Evolutionary conservation across 2,888 invertebrate genomes (phyloP).

Genomic region (Pammene fasciana): DNA sequence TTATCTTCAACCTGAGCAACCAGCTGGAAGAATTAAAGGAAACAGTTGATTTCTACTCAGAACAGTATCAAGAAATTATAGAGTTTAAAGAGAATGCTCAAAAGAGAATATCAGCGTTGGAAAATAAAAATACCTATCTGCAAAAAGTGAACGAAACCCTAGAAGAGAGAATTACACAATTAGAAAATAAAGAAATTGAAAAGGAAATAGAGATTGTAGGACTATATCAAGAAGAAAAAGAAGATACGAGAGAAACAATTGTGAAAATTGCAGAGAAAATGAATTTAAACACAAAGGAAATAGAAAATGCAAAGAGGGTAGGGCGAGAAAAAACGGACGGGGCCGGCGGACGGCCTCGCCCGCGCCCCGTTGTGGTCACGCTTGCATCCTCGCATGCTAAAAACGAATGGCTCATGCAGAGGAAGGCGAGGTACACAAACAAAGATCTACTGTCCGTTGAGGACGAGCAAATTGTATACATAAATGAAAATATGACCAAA

Average conservation of each 20-base stretch:
- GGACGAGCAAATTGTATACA: not conserved
- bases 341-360: not conserved
- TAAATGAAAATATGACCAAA: constrained; percentile 6
- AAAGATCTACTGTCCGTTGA: not conserved
- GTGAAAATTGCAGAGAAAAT: constrained; percentile 1
- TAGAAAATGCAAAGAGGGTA: constrained; percentile 7
- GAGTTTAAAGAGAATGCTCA: not conserved
- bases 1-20: not conserved
- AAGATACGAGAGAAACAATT: not conserved
- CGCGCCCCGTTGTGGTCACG: constrained; percentile 5
- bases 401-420: constrained; percentile 6
- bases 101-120: not conserved
- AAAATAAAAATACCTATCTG: constrained; percentile 1
- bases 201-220: constrained; percentile 9
- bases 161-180: constrained; percentile 2
- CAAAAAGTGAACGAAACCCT: constrained; percentile 11
- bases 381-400: not conserved
- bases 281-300: not conserved
- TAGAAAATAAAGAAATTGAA: constrained; percentile 3
- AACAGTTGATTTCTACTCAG: constrained; percentile 6
- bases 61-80: constrained; percentile 14
- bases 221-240: not conserved
- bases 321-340: constrained; percentile 1
- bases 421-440: not conserved
- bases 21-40: constrained; percentile 6